A percentile compares a stretch with the other conserved stretches of the same genome.
These are phyloP conservation scores for Chlamydotis undulata DNA, from an alignment of 2,113 vertebrate species.

Conservation along the genomic window DNA sequence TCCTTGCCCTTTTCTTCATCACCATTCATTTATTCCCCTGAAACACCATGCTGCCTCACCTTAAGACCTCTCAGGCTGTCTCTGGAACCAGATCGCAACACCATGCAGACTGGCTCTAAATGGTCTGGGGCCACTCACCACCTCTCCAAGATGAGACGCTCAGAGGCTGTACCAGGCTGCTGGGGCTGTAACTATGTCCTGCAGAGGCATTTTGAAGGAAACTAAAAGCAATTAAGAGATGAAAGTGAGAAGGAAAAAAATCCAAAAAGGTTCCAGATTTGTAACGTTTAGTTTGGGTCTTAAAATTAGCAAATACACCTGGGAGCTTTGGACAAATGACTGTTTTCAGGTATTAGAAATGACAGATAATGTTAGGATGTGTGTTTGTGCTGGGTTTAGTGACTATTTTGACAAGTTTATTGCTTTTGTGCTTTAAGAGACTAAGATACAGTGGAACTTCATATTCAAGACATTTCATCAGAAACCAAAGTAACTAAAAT, in stretches of 20 bases:
- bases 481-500: conserved; percentile 25
- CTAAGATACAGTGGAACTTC: background rate
- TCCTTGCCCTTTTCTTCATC: background rate
- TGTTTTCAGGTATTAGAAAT: background rate
- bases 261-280: background rate
- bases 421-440: conserved; percentile 8
- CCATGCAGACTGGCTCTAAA: background rate
- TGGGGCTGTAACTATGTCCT: background rate
- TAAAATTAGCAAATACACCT: background rate
- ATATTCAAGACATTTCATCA: background rate
- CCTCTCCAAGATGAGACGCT: accelerated
- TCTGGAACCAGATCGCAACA: background rate
- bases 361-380: background rate
- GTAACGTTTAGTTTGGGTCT: background rate
- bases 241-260: background rate
- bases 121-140: background rate
- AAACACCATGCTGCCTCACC: background rate
- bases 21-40: background rate
- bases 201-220: background rate
- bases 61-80: background rate
- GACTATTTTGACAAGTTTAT: background rate
- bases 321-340: background rate
- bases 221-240: background rate
- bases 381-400: background rate
- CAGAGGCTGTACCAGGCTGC: background rate